Base-by-base conservation (phyloP, 2,113 vertebrate species). In the Barbus barbus region DNA sequence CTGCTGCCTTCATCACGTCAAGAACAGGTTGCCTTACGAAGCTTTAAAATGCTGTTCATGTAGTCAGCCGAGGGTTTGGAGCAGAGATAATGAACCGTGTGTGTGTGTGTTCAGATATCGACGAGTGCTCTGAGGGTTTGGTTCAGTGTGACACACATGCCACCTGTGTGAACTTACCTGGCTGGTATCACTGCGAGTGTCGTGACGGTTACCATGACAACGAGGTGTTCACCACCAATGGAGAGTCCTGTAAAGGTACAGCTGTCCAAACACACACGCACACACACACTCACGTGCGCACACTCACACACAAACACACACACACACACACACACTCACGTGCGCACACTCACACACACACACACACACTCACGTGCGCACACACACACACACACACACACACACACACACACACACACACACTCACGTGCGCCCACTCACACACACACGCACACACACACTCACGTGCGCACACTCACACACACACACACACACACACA, bases 101-200 rank as follows among this genome's bases (percentile, higher is more conserved):
- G 16, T 41, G 51, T 87, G 20, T 77, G 38, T 72, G 65, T 76
- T 88, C 92, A 99, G 98, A 99, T 88, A 98, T 99, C 53, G 97
- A 99, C 80, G 98, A 99, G 93, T 99, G 98, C 91, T 94, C 93
- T 0, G 96, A 98, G 69, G 97, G 97, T 84, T 97, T 99, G 90
- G 96, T 99, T 86, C 96, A 98, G 89, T 99, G 98, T 1, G 96
- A 99, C 93, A 96, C 95, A 90, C 97, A 95, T 87, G 97, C 98
- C 86, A 96, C 93, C 92, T 99, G 98, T 92, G 94, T 99, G 88
- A 99, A 99, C 93, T 94, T 99, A 91, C 98, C 98, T 22, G 98
- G 98, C 11, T 99, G 98, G 98, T 99, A 98, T 93, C 98, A 99
- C 93, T 99, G 98, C 0, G 97, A 99, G 83, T 99, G 98, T 89